Evolutionary conservation across 2,888 invertebrate genomes (phyloP).

Genomic region (Meteorus colon): DNA sequence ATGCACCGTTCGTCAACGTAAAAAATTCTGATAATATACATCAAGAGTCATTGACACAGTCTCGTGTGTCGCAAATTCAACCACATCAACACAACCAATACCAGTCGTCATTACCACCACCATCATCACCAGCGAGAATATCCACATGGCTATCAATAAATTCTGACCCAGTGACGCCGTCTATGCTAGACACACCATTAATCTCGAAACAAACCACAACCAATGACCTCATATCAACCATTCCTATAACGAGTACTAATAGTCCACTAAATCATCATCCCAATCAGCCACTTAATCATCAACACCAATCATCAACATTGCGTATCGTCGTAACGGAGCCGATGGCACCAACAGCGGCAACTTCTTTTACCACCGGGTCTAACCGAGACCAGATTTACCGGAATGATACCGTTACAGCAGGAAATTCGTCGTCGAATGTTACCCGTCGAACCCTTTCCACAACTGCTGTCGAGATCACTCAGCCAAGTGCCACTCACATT

Average conservation of each 20-base stretch:
- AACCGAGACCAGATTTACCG: constrained; percentile 32
- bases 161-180: constrained; percentile 36
- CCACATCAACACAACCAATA: constrained; percentile 6
- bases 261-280: constrained; percentile 22
- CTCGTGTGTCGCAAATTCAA: neutral
- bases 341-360: constrained; percentile 17
- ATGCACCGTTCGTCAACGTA: neutral
- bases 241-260: constrained; percentile 33
- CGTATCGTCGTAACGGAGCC: constrained; percentile 60
- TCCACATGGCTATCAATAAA: constrained; percentile 42
- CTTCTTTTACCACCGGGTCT: neutral
- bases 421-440: constrained; percentile 47
- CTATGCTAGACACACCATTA: constrained; percentile 11
- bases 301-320: constrained; percentile 46
- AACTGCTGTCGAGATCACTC: constrained; percentile 1
- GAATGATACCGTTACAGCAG: constrained; percentile 56
- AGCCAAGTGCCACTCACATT: constrained; percentile 23
- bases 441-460: neutral
- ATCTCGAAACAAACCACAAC: constrained; percentile 25
- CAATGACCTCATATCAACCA: constrained; percentile 36
- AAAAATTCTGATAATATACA: constrained; percentile 10
- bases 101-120: neutral
- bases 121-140: constrained; percentile 18
- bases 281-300: constrained; percentile 33
- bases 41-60: constrained; percentile 8